Percentiles rank a stretch among this genome's conserved stretches.
Conservation (phyloP, 2,888 invertebrate species). For the Ennomos quercinarius region DNA sequence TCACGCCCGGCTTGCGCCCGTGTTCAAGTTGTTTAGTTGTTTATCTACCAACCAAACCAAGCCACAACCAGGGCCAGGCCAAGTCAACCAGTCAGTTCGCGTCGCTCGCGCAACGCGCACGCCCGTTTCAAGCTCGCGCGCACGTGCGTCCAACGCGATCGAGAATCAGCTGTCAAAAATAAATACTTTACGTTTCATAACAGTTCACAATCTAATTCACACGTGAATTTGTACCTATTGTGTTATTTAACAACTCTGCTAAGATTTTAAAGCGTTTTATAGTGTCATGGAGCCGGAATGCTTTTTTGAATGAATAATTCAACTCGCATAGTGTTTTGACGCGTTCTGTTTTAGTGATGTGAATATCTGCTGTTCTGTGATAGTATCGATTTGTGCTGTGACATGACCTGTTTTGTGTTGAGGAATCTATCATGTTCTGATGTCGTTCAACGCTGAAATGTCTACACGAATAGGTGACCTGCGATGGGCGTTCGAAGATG, state of each 20-base stretch:
- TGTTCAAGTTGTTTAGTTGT: slow-evolving; percentile 36
- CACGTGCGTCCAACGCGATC: slow-evolving; percentile 69
- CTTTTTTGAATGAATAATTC: slow-evolving; percentile 59
- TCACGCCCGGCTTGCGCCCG: slow-evolving; percentile 27
- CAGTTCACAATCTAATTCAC: slow-evolving; percentile 48
- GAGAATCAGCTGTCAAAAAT: slow-evolving; percentile 70
- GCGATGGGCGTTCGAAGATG: slow-evolving; percentile 81
- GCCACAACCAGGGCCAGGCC: too few relatives aligned
- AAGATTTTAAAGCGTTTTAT: slow-evolving; percentile 44
- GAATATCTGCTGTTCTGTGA: slow-evolving; percentile 45
- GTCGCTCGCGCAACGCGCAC: slow-evolving; percentile 67
- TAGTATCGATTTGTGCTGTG: slow-evolving; percentile 55
- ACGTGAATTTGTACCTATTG: slow-evolving; percentile 31
- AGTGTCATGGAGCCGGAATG: slow-evolving; percentile 49
- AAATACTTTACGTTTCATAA: slow-evolving; percentile 69
- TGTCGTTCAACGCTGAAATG: slow-evolving; percentile 80
- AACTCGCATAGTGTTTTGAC: slow-evolving; percentile 48
- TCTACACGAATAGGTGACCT: slow-evolving; percentile 79
- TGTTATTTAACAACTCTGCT: slow-evolving; percentile 28
- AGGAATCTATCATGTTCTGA: slow-evolving; percentile 69
- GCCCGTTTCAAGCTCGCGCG: slow-evolving; percentile 61
- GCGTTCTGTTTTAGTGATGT: slow-evolving; percentile 71
- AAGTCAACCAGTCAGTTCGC: slow-evolving; percentile 66
- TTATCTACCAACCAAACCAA: too few relatives aligned
- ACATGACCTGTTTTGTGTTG: slow-evolving; percentile 59